These are phyloP conservation scores for Drosophila anomalata DNA, from an alignment of 2,888 invertebrate species.

Conservation along the genomic window DNA sequence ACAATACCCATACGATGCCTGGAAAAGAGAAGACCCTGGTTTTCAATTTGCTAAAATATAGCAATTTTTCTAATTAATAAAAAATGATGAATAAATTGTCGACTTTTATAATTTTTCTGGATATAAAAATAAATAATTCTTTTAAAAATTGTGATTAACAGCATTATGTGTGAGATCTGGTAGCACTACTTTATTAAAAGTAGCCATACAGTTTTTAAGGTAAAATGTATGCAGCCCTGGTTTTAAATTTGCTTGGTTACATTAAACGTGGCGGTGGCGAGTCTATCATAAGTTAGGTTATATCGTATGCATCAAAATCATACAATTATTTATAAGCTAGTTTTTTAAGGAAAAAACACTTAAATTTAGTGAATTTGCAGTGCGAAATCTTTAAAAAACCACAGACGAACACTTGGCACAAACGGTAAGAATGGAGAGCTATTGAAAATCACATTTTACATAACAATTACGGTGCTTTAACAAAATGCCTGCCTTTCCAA, in stretches of 20 bases:
- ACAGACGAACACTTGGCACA: conserved; percentile 83
- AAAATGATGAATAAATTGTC: no score
- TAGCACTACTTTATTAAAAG: background rate
- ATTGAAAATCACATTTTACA: conserved; percentile 65
- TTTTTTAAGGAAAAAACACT: conserved; percentile 84
- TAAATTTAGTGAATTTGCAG: conserved; percentile 84
- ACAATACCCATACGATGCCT: no score
- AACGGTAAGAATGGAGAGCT: conserved; percentile 81
- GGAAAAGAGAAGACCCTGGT: no score
- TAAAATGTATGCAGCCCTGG: background rate
- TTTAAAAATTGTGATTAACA: no score
- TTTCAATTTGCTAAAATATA: no score
- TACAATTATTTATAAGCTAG: conserved; percentile 84
- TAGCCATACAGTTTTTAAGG: background rate
- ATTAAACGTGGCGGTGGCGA: conserved; percentile 78
- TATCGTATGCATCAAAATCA: conserved; percentile 84
- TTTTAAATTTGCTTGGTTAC: conserved; percentile 19
- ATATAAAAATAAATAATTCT: no score
- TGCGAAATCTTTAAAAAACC: conserved; percentile 83
- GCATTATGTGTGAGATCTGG: background rate
- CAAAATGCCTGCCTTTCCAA: conserved; percentile 68
- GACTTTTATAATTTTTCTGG: no score
- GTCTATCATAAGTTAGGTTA: conserved; percentile 84
- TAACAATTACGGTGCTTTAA: conserved; percentile 67
- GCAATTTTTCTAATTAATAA: no score